These are phyloP conservation scores for Carollia perspicillata DNA, from an alignment of 2,113 vertebrate species.

Conservation along the genomic window DNA sequence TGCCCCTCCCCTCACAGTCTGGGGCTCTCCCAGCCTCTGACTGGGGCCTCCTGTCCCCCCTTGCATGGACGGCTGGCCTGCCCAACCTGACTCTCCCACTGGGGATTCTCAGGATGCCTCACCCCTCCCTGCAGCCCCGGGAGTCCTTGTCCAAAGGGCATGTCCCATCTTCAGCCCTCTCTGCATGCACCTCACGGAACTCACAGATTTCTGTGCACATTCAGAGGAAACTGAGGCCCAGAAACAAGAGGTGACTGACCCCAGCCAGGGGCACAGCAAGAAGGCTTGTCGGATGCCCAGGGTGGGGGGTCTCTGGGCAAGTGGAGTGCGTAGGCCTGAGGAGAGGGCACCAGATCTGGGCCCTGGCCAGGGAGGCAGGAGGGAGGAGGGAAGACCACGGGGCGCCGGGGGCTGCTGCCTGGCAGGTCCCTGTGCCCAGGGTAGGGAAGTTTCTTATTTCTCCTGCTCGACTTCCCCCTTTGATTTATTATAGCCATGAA, in stretches of 20 bases:
- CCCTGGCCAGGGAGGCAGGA: constrained; percentile 6
- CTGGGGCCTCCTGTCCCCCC: not conserved
- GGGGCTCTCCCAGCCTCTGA: not conserved
- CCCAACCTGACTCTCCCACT: not conserved
- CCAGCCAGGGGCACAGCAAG: not conserved
- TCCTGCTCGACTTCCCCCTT: constrained; percentile 78
- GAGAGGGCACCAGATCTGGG: not conserved
- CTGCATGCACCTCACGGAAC: not conserved
- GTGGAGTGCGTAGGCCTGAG: not conserved
- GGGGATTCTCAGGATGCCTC: not conserved
- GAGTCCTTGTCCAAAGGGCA: not conserved
- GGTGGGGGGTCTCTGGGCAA: not conserved
- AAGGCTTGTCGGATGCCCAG: not conserved
- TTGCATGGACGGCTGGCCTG: not conserved
- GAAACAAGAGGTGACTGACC: not conserved
- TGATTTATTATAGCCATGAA: constrained; percentile 80
- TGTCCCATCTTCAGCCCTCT: not conserved
- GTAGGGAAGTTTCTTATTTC: constrained; percentile 80
- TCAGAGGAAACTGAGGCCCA: not conserved
- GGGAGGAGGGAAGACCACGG: constrained; percentile 30
- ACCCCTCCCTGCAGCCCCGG: not conserved
- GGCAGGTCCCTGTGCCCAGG: constrained; percentile 73
- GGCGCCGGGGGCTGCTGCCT: constrained; percentile 54
- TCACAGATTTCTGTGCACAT: not conserved
- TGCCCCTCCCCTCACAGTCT: not conserved